Evolutionary conservation across 2,113 vertebrate genomes (phyloP).

Genomic region (Pelecanus crispus): DNA sequence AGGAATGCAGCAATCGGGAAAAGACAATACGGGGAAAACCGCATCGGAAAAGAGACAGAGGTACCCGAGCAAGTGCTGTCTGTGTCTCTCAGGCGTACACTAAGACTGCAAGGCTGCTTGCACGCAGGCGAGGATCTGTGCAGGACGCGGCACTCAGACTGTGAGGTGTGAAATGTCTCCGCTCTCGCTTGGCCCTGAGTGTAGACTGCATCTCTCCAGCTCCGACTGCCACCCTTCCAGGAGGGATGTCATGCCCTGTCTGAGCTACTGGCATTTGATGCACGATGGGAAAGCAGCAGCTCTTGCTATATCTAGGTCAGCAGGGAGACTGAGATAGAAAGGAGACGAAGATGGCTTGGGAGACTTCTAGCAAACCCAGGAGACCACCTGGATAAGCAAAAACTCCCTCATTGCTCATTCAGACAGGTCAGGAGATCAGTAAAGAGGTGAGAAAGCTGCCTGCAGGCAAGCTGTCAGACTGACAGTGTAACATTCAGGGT

Average conservation of each 20-base stretch:
- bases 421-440: background rate
- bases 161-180: background rate
- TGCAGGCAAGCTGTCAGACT: background rate
- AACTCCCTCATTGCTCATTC: background rate
- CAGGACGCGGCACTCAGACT: background rate
- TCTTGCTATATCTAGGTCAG: background rate
- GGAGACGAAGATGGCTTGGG: background rate
- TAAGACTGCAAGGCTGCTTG: background rate
- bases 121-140: too few species aligned
- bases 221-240: accelerated
- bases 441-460: background rate
- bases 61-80: background rate
- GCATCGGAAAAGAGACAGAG: background rate
- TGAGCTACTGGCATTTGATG: background rate
- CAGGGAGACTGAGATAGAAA: background rate
- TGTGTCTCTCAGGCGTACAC: background rate
- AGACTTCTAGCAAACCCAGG: background rate
- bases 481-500: background rate
- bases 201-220: background rate
- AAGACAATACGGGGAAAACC: background rate
- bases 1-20: accelerated
- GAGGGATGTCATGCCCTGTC: background rate
- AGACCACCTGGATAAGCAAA: background rate
- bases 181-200: accelerated
- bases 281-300: accelerated